A percentile compares a stretch with the other conserved stretches of the same genome.
Conservation (phyloP, 2,113 vertebrate genomes). For the Hippocampus mohnikei region DNA sequence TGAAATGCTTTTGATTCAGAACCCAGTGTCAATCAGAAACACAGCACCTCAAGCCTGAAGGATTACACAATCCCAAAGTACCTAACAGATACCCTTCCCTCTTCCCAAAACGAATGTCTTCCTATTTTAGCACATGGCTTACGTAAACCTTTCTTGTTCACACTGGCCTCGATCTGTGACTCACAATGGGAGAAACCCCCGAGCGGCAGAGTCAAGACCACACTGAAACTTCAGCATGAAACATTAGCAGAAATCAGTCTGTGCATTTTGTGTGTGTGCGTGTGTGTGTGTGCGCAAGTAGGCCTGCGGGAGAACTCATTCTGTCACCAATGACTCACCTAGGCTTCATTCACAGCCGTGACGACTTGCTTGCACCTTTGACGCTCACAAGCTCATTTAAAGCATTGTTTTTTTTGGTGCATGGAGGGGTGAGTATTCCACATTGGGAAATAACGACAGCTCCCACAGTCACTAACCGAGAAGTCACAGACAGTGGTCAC, state of each 20-base stretch:
- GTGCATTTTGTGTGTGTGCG: background rate
- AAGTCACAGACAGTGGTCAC: constrained; percentile 5
- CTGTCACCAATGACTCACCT: constrained; percentile 49
- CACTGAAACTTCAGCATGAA: constrained; percentile 33
- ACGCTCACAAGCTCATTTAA: constrained; percentile 12
- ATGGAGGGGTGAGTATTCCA: constrained; percentile 7
- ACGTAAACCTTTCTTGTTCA: constrained; percentile 24
- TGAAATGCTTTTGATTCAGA: background rate
- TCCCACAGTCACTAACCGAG: constrained; percentile 10
- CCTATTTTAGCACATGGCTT: constrained; percentile 16
- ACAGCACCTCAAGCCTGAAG: constrained; percentile 28
- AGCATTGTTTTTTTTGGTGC: background rate
- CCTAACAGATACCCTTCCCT: constrained; percentile 34
- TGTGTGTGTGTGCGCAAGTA: background rate
- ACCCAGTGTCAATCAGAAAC: constrained; percentile 17
- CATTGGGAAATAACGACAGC: constrained; percentile 26
- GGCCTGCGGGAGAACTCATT: constrained; percentile 33
- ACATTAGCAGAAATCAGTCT: constrained; percentile 28
- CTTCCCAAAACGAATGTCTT: constrained; percentile 21
- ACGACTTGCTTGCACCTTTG: constrained; percentile 10
- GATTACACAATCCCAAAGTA: constrained; percentile 47
- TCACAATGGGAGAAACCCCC: constrained; percentile 43
- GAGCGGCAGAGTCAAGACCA: constrained; percentile 13
- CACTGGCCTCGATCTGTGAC: constrained; percentile 37
- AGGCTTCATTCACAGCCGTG: constrained; percentile 21